Evolutionary conservation across 2,113 vertebrate species (phyloP).

Genomic region (Syngnathus typhle): DNA sequence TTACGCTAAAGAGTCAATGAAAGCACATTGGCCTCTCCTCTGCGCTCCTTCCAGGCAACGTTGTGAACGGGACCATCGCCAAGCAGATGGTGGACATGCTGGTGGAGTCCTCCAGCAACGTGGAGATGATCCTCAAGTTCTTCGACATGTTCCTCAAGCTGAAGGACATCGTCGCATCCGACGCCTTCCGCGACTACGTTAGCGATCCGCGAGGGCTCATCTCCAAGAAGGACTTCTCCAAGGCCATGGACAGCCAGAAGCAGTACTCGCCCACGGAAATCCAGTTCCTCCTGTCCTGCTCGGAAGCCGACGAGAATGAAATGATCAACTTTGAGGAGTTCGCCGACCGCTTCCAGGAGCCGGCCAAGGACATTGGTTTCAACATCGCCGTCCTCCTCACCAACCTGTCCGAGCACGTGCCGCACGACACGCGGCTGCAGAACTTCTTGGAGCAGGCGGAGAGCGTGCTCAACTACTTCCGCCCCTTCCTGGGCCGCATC

Average conservation of each 20-base stretch:
- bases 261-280: conserved; percentile 85
- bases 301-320: conserved; percentile 93
- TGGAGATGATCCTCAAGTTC: conserved; percentile 98
- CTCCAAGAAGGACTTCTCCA: conserved; percentile 98
- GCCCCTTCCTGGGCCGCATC: conserved; percentile 88
- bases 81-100: conserved; percentile 98
- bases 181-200: conserved; percentile 90
- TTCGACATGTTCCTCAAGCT: conserved; percentile 99
- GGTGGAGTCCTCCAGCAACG: conserved; percentile 95
- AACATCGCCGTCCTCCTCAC: conserved; percentile 92
- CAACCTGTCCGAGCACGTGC: conserved; percentile 91
- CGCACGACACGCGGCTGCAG: conserved; percentile 83
- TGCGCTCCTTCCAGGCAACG: conserved; percentile 72
- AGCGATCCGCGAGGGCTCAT: conserved; percentile 90
- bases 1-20: no score
- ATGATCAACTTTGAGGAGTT: conserved; percentile 95
- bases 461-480: conserved; percentile 91
- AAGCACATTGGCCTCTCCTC: no score
- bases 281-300: conserved; percentile 96
- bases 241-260: conserved; percentile 98
- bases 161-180: conserved; percentile 90
- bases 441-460: conserved; percentile 87
- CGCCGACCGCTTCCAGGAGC: conserved; percentile 89
- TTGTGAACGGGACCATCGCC: conserved; percentile 93
- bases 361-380: conserved; percentile 93